These are phyloP conservation scores for Nycticebus coucang DNA, from an alignment of 2,113 vertebrate genomes.

Conservation along the genomic window DNA sequence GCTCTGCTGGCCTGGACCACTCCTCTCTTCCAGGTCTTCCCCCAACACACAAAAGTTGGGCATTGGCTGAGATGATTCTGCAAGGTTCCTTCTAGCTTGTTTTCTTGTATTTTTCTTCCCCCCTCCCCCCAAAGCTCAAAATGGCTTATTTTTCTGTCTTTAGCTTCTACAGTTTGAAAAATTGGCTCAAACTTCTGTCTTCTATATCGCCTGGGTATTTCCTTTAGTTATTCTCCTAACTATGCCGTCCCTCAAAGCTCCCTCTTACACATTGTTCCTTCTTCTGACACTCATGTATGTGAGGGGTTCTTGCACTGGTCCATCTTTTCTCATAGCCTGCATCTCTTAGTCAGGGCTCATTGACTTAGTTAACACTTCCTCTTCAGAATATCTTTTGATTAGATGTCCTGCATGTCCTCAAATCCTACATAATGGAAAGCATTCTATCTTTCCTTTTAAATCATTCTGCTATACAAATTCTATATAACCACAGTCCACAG, in stretches of 20 bases:
- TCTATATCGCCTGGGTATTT: neutral
- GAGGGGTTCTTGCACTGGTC: neutral
- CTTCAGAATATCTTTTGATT: slow-evolving; percentile 11
- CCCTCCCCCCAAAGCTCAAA: neutral
- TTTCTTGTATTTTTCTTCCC: neutral
- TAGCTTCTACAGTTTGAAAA: slow-evolving; percentile 20
- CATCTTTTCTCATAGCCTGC: neutral
- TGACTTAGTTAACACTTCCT: neutral
- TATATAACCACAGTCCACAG: neutral
- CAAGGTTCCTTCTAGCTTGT: neutral
- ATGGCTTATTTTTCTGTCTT: slow-evolving; percentile 19
- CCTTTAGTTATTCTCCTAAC: slow-evolving; percentile 18
- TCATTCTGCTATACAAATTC: slow-evolving; percentile 25
- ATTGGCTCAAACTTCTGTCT: neutral
- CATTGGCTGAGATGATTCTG: neutral
- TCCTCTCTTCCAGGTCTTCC: neutral
- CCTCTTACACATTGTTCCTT: neutral
- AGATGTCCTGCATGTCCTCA: neutral
- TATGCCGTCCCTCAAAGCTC: neutral
- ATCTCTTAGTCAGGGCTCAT: neutral
- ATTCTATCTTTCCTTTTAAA: slow-evolving; percentile 30
- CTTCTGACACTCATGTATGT: neutral
- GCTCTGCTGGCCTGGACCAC: neutral
- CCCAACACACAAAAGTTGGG: neutral
- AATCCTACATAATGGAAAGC: neutral